These are phyloP conservation scores for Anser cygnoides DNA, from an alignment of 2,113 vertebrate species.

Conservation along the genomic window DNA sequence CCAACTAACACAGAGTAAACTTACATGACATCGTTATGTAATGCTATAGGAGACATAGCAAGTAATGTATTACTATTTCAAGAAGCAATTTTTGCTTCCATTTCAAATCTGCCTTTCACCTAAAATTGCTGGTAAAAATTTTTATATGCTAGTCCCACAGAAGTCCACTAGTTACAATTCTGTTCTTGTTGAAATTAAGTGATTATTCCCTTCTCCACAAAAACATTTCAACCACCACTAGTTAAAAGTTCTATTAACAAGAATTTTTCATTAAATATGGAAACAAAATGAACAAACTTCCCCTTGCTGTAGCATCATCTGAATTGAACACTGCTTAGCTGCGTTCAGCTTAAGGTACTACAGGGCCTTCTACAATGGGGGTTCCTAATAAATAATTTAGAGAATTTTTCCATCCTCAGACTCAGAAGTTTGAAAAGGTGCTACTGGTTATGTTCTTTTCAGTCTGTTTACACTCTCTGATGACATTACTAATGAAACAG, in stretches of 20 bases:
- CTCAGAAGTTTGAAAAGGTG: background rate
- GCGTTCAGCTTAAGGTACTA: background rate
- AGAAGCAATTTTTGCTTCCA: background rate
- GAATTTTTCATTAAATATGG: background rate
- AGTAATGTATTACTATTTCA: background rate
- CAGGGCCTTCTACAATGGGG: background rate
- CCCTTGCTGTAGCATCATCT: background rate
- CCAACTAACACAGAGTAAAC: background rate
- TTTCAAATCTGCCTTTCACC: background rate
- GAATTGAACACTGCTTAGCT: background rate
- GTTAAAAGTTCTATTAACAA: background rate
- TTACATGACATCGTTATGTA: background rate
- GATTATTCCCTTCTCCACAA: background rate
- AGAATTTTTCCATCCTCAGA: background rate
- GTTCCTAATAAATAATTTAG: background rate
- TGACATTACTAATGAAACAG: background rate
- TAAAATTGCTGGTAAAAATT: background rate
- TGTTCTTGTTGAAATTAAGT: background rate
- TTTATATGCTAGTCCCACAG: background rate
- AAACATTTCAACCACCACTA: background rate
- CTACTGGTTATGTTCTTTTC: background rate
- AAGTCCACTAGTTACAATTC: background rate
- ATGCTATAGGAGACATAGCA: background rate
- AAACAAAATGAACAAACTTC: background rate
- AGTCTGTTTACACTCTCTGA: background rate